Base-by-base conservation (phyloP, 2,113 vertebrate genomes). In the Thermophis baileyi region DNA sequence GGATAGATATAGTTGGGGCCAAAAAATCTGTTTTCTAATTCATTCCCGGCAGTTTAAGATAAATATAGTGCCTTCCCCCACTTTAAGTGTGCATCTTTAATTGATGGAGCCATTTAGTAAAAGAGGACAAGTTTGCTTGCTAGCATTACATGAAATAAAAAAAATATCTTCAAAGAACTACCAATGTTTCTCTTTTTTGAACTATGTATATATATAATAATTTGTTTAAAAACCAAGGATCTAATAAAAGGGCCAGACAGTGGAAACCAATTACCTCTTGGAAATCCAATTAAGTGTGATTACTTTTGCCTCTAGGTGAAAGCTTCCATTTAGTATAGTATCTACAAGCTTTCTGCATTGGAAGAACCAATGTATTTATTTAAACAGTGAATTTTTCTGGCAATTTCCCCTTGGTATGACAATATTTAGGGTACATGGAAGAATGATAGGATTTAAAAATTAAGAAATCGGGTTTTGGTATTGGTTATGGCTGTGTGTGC, bases 401-500 rank as follows among this genome's bases (percentile, higher is more conserved):
- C 47, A 86, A n/a, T 35, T 93, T 0, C 0, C 92, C 14, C 0
- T 92, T 47, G 90, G 2, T 86, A 63, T 91, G 0, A 3, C 53
- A 1, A 27, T n/a, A 2, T 90, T 57, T 30, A 94, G 93, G n/a
- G 51, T 96, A 93, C 94, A 96, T 92, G 95, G 96, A 96, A 92
- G 46, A 86, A 35, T 50, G 44, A 57, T 57, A 16, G 44, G 22
- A 50, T 93, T 92, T 93, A 93, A 81, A 49, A 6, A 12, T 74
- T 0, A 3, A 0, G 2, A 12, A 1, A 90, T 24, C 50, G 87
- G 53, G 53, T 20, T 9, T 6, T 0, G 46, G 85, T 87, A 86
- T 60, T 3, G 88, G 95, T 94, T 85, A 91, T 94, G 81, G 94
- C 95, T 95, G 96, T 95, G 92, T 94, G 93, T 93, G 95, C 92